These are phyloP conservation scores for Acestrorhynchus altus DNA, from an alignment of 2,797 vertebrate species.

Conservation along the genomic window DNA sequence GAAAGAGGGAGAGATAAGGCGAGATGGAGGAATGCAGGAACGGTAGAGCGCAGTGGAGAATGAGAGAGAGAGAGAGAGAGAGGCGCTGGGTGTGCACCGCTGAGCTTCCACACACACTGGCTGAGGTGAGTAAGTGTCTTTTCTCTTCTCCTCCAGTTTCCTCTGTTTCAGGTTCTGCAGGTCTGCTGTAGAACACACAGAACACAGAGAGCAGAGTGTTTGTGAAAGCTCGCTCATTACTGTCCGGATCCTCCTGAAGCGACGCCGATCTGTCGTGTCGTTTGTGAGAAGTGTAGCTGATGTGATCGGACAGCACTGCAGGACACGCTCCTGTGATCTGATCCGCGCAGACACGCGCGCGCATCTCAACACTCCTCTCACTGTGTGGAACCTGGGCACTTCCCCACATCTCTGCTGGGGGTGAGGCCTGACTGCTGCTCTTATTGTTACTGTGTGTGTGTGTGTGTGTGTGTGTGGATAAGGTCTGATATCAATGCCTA, in stretches of 20 bases:
- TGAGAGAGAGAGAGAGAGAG: conserved; percentile 50
- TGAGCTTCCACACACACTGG: conserved; percentile 40
- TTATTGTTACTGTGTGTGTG: conserved; percentile 16
- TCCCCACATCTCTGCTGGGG: too few species aligned
- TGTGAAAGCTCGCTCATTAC: conserved; percentile 32
- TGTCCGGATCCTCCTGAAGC: conserved; percentile 53
- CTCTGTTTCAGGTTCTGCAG: too few species aligned
- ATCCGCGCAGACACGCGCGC: conserved; percentile 48
- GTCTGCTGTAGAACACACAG: too few species aligned
- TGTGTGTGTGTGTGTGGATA: conserved; percentile 36
- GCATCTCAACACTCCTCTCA: not conserved
- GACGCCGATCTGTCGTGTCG: conserved; percentile 71
- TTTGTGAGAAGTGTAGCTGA: conserved; percentile 74
- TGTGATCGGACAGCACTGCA: conserved; percentile 66
- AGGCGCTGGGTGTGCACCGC: conserved; percentile 57
- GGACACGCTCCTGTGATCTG: conserved; percentile 63
- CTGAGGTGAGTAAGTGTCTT: conserved; percentile 70
- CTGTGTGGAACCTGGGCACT: too few species aligned
- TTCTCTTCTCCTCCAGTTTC: not conserved
- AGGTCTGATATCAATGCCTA: conserved; percentile 42
- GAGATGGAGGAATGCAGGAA: conserved; percentile 70
- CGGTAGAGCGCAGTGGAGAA: conserved; percentile 45
- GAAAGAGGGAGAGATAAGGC: conserved; percentile 53
- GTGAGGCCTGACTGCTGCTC: too few species aligned
- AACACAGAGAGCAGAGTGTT: too few species aligned